Percentiles rank a stretch among this genome's conserved stretches.
These are phyloP conservation scores for Eucriotettix oculatus DNA, from an alignment of 2,888 invertebrate species.

Conservation along the genomic window DNA sequence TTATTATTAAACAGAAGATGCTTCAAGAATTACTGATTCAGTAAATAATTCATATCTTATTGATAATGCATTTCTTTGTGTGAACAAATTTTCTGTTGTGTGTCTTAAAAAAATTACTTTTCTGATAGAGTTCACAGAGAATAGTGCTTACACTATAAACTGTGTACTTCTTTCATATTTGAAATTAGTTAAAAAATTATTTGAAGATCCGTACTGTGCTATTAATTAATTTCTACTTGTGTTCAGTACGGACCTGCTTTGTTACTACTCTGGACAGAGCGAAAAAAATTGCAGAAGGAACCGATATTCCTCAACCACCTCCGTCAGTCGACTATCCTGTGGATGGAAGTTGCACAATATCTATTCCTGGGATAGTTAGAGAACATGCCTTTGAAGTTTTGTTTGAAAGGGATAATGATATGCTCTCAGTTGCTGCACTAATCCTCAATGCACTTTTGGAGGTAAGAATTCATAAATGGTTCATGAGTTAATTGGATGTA, in stretches of 20 bases:
- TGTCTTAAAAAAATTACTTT: too few relatives aligned
- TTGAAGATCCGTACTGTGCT: too few relatives aligned
- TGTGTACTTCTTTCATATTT: too few relatives aligned
- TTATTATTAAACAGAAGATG: too few relatives aligned
- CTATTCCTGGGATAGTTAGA: constrained; percentile 49
- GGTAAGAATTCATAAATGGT: constrained; percentile 22
- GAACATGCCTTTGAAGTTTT: constrained; percentile 72
- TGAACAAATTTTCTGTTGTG: too few relatives aligned
- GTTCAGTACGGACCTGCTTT: constrained; percentile 67
- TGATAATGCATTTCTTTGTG: too few relatives aligned
- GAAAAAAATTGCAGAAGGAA: constrained; percentile 29
- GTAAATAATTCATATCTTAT: too few relatives aligned
- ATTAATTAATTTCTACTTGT: background rate
- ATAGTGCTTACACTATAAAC: too few relatives aligned
- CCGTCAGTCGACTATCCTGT: constrained; percentile 49
- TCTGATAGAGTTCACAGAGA: too few relatives aligned
- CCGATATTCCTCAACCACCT: constrained; percentile 30
- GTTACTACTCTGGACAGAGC: constrained; percentile 61
- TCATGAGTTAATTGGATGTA: too few relatives aligned
- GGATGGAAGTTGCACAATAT: constrained; percentile 39
- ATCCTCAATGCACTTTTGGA: constrained; percentile 65
- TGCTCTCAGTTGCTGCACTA: constrained; percentile 65
- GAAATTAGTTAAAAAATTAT: too few relatives aligned
- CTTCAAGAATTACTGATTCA: too few relatives aligned
- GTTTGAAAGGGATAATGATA: constrained; percentile 71